Evolutionary conservation across 2,113 vertebrate species (phyloP).

Genomic region (Crocuta crocuta): DNA sequence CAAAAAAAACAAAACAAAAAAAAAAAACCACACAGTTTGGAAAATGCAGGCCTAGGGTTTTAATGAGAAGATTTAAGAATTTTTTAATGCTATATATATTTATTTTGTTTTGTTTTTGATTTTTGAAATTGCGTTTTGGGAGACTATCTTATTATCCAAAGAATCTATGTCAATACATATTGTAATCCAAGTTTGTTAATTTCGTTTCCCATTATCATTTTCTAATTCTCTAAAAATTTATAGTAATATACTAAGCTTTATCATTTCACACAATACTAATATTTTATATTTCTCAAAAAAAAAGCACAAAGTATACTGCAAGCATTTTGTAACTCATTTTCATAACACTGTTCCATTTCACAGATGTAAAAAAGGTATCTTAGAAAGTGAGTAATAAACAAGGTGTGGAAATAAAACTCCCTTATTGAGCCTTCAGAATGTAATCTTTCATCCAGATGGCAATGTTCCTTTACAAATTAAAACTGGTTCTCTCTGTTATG

Average conservation of each 20-base stretch:
- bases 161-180: background rate
- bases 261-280: background rate
- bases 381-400: slow-evolving; percentile 17
- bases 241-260: background rate
- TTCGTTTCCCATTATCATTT: background rate
- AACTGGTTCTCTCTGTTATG: slow-evolving; percentile 43
- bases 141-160: background rate
- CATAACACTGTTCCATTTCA: slow-evolving; percentile 56
- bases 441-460: slow-evolving; percentile 31
- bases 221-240: slow-evolving; percentile 38
- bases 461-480: slow-evolving; percentile 48
- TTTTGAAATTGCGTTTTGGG: background rate
- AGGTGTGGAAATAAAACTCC: slow-evolving; percentile 62
- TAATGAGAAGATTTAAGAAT: slow-evolving; percentile 15
- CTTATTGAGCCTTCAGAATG: slow-evolving; percentile 7
- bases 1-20: no score
- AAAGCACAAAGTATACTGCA: slow-evolving; percentile 18
- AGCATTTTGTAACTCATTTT: slow-evolving; percentile 47
- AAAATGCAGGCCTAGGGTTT: background rate
- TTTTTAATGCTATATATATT: slow-evolving; percentile 40
- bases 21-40: background rate
- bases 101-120: slow-evolving; percentile 55
- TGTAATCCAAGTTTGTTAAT: background rate
- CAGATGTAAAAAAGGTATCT: slow-evolving; percentile 28
- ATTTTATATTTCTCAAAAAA: slow-evolving; percentile 51